Base-by-base conservation (phyloP, 2,888 invertebrate species). In the Melanophora roralis region DNA sequence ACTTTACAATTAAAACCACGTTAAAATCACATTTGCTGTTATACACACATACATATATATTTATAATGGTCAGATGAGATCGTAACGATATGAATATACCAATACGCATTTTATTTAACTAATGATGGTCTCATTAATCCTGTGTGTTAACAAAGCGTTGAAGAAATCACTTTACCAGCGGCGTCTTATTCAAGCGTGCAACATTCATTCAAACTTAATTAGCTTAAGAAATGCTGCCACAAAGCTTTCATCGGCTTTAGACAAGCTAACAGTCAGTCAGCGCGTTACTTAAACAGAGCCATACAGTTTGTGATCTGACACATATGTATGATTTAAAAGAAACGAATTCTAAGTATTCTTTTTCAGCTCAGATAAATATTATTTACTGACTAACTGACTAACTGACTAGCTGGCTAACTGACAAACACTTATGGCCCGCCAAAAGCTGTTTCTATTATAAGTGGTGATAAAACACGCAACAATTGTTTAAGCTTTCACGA, bases 81-180 rank as follows among this genome's bases (percentile, higher is more conserved):
- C 1, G 43, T 43, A 40, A n/a, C 16, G 7, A 21, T 19, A 45
- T 9, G 21, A 16, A 19, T 43, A 38, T 51, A n/a, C n/a, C n/a
- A n/a, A 16, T 16, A 43, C 9, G 21, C 16, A 19, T 43, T 32
- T 57, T 57, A 64, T 59, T 36, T 65, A 72, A 85, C 84, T 86
- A 87, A 87, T 86, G 86, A 86, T 85, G 83, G 82, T 81, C 83
- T 84, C 86, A 87, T 87, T 84, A 87, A 87, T 87, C 85, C 87
- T 84, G 81, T 83, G 85, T 84, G 86, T 84, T 87, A 88, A 88
- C 87, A 86, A 87, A 86, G 87, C 87, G 86, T 88, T 87, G 87
- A 86, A 86, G 87, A 88, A 87, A 88, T 88, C 88, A 87, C 87
- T 87, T 87, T 88, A 87, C 86, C 86, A 87, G 86, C 87, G 88